A percentile compares a stretch with the other conserved stretches of the same genome.
Conservation (phyloP, 1,140 invertebrate genomes). For the Brachystomella parvula region DNA sequence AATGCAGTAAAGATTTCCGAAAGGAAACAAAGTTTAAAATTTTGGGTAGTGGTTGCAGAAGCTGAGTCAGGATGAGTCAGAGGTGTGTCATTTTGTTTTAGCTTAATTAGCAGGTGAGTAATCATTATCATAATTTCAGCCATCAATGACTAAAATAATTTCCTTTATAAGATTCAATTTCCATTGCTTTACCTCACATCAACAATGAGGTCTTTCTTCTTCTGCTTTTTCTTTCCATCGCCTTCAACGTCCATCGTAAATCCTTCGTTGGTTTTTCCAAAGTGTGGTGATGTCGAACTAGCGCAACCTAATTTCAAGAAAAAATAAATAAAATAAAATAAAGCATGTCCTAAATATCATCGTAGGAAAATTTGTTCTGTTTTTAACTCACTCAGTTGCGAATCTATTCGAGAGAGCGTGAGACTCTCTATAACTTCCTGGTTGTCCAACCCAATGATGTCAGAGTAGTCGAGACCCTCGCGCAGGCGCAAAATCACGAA, state of each 20-base stretch:
- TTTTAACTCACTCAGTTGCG: conserved; percentile 18
- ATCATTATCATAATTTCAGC: too few relatives aligned
- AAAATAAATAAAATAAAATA: conserved; percentile 6
- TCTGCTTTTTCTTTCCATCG: conserved; percentile 9
- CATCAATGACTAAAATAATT: too few relatives aligned
- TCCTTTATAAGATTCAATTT: not conserved
- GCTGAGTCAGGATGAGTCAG: not conserved
- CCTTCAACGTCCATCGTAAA: conserved; percentile 29
- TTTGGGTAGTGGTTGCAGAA: too few relatives aligned
- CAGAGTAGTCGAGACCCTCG: conserved; percentile 49
- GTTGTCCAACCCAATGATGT: conserved; percentile 43
- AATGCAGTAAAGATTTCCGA: too few relatives aligned
- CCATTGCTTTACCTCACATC: not conserved
- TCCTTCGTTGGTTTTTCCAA: conserved; percentile 3
- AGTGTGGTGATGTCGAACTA: conserved; percentile 14
- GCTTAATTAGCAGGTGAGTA: too few relatives aligned
- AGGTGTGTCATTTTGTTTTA: too few relatives aligned
- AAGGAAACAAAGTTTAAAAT: too few relatives aligned
- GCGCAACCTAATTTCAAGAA: not conserved
- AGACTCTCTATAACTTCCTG: conserved; percentile 34
- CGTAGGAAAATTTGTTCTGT: not conserved
- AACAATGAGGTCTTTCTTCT: not conserved
- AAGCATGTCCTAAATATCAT: not conserved
- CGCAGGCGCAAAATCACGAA: conserved; percentile 50
- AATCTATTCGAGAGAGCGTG: conserved; percentile 33